Conservation (phyloP, 2,888 invertebrate species). For the Trachelus iudaicus region DNA sequence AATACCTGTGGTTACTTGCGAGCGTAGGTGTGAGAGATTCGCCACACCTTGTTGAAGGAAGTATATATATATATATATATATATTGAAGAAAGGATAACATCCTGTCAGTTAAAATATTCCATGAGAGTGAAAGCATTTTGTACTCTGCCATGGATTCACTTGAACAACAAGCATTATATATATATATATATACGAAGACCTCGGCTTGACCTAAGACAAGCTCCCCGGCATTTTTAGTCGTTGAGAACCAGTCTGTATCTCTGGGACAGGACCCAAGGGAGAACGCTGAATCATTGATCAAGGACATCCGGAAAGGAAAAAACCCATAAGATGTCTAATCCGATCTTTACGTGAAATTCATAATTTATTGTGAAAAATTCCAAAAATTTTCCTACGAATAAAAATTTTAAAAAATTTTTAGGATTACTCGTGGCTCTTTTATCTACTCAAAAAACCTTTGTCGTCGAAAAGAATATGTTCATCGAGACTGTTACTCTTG, state of each 20-base stretch:
- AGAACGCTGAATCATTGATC: background rate
- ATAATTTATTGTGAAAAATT: too few species aligned
- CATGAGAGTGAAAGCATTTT: constrained; percentile 45
- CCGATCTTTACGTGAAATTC: background rate
- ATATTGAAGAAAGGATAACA: background rate
- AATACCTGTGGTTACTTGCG: background rate
- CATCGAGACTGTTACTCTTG: background rate
- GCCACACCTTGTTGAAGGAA: background rate
- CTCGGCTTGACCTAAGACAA: background rate
- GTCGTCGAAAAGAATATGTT: background rate
- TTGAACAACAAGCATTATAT: too few species aligned
- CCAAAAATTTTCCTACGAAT: too few species aligned
- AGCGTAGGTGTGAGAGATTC: background rate
- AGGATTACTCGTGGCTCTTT: too few species aligned
- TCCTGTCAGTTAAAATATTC: constrained; percentile 30
- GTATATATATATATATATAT: background rate
- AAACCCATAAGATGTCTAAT: background rate
- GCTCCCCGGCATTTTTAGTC: background rate
- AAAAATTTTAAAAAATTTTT: too few species aligned
- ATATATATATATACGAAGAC: background rate
- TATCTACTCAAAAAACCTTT: background rate
- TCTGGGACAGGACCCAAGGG: background rate
- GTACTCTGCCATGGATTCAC: too few species aligned
- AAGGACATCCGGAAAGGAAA: background rate
- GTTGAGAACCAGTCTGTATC: background rate